Conservation (phyloP, 2,888 invertebrate genomes). For the Epinotia ramella region DNA sequence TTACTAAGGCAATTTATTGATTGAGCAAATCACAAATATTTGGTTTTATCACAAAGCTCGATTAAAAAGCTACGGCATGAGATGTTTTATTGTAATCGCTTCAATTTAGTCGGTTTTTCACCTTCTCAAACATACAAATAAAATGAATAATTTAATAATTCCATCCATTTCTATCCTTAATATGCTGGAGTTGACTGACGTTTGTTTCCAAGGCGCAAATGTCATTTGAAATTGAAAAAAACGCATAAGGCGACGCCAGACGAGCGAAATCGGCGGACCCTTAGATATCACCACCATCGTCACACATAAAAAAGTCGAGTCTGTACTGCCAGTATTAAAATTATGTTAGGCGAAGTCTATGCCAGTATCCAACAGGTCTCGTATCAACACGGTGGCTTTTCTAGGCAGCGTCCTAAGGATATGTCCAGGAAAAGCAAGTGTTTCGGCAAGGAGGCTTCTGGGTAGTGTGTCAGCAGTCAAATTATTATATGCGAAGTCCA, state of each 20-base stretch:
- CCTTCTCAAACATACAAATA: no score
- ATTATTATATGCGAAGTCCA: slow-evolving; percentile 83
- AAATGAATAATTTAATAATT: no score
- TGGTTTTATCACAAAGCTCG: neutral
- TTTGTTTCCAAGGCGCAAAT: neutral
- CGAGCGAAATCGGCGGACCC: no score
- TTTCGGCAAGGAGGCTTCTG: slow-evolving; percentile 87
- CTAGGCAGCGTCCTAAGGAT: slow-evolving; percentile 84
- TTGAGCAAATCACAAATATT: slow-evolving; percentile 5
- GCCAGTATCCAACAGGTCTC: slow-evolving; percentile 87
- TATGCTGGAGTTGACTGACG: no score
- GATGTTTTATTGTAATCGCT: no score
- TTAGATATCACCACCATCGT: neutral
- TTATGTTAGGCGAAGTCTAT: slow-evolving; percentile 84
- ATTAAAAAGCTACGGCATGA: no score
- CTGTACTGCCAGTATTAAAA: neutral
- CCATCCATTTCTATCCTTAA: no score
- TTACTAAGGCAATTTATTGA: slow-evolving; percentile 3
- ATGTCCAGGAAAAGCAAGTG: slow-evolving; percentile 85
- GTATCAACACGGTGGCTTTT: slow-evolving; percentile 85
- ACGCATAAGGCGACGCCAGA: no score
- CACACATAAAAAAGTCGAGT: neutral
- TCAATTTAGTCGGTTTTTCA: no score
- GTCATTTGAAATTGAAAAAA: no score
- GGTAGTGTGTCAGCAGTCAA: no score